These are phyloP conservation scores for Thalassophryne amazonica DNA, from an alignment of 2,797 vertebrate genomes.

Conservation along the genomic window DNA sequence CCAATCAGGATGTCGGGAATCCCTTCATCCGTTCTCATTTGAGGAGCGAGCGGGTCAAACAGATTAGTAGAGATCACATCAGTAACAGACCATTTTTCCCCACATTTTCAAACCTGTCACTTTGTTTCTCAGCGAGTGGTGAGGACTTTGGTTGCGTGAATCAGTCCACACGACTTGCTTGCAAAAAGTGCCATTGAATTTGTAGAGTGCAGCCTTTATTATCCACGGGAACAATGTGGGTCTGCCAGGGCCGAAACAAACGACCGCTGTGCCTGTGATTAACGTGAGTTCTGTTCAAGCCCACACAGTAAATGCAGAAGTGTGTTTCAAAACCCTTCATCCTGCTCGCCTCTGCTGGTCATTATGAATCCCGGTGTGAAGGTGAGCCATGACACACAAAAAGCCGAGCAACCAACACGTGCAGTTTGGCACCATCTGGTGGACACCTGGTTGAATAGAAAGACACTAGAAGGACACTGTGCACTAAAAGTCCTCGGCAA, in stretches of 20 bases:
- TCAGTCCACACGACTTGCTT: not conserved
- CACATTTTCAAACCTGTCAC: constrained; percentile 20
- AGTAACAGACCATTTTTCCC: constrained; percentile 58
- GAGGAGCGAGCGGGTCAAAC: constrained; percentile 58
- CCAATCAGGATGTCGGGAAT: constrained; percentile 68
- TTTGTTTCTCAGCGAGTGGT: not conserved
- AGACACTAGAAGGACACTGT: too few relatives aligned
- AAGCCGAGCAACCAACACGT: constrained; percentile 2
- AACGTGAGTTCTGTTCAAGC: constrained; percentile 8
- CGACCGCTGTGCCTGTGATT: not conserved
- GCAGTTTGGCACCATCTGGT: constrained; percentile 62
- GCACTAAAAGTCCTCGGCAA: too few relatives aligned
- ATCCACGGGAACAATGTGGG: constrained; percentile 1
- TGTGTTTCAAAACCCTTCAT: constrained; percentile 12
- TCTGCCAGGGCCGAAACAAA: not conserved
- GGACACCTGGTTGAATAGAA: too few relatives aligned
- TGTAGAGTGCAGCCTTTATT: not conserved
- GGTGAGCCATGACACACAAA: constrained; percentile 6
- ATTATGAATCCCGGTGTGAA: constrained; percentile 14
- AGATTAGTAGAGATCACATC: constrained; percentile 65
- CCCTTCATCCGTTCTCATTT: constrained; percentile 74
- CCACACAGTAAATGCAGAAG: constrained; percentile 5
- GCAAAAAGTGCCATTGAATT: not conserved
- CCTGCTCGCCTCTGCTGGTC: constrained; percentile 2
- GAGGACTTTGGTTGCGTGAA: not conserved